phyloP scores from a whole-genome alignment of 2,113 vertebrate genomes.

The Atlantisia rogersi region DNA sequence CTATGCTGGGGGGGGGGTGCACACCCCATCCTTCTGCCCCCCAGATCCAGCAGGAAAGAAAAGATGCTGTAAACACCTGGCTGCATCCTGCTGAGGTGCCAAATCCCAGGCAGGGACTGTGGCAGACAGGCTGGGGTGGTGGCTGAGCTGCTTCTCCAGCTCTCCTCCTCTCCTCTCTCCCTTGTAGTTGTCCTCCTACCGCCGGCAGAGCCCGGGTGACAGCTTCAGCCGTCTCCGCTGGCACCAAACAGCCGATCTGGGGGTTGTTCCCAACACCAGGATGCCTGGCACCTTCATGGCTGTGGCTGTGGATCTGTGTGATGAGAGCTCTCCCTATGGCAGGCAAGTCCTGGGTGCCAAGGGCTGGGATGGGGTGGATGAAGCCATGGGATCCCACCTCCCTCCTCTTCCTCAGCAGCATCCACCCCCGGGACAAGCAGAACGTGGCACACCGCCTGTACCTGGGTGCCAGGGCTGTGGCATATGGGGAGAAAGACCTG shows the following conservation, averaged over 20 bases:
- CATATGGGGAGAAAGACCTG: constrained; percentile 78
- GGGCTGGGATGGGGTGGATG: no score
- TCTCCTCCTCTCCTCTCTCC: not conserved
- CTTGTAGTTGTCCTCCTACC: constrained; percentile 79
- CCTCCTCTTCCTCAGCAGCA: constrained; percentile 62
- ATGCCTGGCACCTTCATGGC: constrained; percentile 94
- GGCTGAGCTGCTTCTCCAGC: not conserved
- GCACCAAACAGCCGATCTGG: constrained; percentile 90
- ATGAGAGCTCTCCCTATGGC: constrained; percentile 82
- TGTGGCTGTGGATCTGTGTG: constrained; percentile 87
- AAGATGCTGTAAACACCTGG: rapidly evolving
- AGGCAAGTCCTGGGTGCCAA: constrained; percentile 47
- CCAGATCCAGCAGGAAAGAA: not conserved
- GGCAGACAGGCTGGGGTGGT: not conserved
- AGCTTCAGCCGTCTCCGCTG: constrained; percentile 85
- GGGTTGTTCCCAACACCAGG: constrained; percentile 81
- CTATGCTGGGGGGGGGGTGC: no score
- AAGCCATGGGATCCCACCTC: not conserved
- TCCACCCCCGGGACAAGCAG: constrained; percentile 90
- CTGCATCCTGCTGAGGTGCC: rapidly evolving
- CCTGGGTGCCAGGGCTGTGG: constrained; percentile 86
- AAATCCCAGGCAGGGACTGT: not conserved
- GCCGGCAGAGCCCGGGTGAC: not conserved
- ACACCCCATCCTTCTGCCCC: no score
- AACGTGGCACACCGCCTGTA: constrained; percentile 83